Percentiles rank a stretch among this genome's conserved stretches.
Conservation (phyloP, 2,888 invertebrate species). For the Zygaena filipendulae region DNA sequence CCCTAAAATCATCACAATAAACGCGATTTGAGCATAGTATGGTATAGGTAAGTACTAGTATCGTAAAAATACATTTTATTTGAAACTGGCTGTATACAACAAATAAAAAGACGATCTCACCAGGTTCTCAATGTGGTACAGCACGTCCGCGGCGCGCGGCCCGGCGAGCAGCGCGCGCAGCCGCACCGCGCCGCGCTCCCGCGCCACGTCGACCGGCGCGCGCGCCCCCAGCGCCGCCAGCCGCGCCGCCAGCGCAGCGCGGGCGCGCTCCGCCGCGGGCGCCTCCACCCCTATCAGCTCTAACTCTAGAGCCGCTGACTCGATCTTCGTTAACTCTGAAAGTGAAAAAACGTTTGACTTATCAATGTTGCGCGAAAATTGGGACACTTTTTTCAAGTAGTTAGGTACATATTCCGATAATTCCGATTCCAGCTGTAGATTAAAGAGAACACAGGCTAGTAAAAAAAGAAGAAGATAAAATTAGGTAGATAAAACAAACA, state of each 20-base stretch:
- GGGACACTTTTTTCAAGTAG: too few species aligned
- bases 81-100: not conserved
- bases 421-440: too few species aligned
- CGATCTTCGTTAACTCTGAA: constrained; percentile 76
- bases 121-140: constrained; percentile 82
- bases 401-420: too few species aligned
- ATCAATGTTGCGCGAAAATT: too few species aligned
- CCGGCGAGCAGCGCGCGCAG: constrained; percentile 75
- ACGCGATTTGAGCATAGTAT: too few species aligned
- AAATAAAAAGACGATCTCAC: constrained; percentile 42
- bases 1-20: too few species aligned
- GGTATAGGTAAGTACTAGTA: too few species aligned
- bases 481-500: too few species aligned
- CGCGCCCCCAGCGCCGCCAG: constrained; percentile 37
- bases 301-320: constrained; percentile 79
- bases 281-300: constrained; percentile 75
- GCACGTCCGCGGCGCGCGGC: constrained; percentile 79
- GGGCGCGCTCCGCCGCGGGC: constrained; percentile 56
- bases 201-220: constrained; percentile 33
- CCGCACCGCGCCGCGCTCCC: constrained; percentile 60
- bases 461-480: too few species aligned
- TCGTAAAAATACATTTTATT: too few species aligned
- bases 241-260: constrained; percentile 38
- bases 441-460: too few species aligned
- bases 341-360: too few species aligned